Base-by-base conservation (phyloP, 2,888 invertebrate genomes). In the Eupithecia centaureata region DNA sequence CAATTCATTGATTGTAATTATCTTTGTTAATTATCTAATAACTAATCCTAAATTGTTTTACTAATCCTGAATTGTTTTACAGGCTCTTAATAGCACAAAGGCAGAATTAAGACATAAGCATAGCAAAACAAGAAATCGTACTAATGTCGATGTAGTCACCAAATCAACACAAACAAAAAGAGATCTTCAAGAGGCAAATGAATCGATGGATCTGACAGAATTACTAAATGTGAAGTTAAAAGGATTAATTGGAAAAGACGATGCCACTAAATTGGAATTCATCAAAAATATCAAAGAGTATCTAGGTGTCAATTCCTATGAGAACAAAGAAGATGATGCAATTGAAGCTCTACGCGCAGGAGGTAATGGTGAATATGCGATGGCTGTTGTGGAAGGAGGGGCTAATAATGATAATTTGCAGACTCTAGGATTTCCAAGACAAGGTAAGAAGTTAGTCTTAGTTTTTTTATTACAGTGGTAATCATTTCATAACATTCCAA, bases 291-390 rank as follows among this genome's bases (percentile, higher is more conserved):
- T 56, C n/a, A 56, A 56, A 5, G 30, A 30, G 15, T 8, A 30
- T n/a, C 28, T 56, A 56, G 54, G 30, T 56, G n/a, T 56, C 8
- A 27, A 56, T 15, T 52, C 52, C 28, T 56, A 27, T 28, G 54
- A 56, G n/a, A 28, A 56, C 28, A 27, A 56, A 30, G 30, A 30
- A 5, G 27, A 52, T 52, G 27, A 25, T 56, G 54, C 15, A 10
- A 56, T 47, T 47, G 47, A 47, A 52, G 52, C 52, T 52, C 12
- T 52, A 52, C 27, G 47, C 18, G 10, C 8, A 18, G 42, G 47
- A 47, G 47, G 12, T 10, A 22, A 47, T 4, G 47, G 18, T 47
- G 47, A 47, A 4, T 47, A 47, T 47, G 22, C 4, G 12, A 47
- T 47, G 1, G 12, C 18, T 47, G 10, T 4, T 47, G 5, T 12